Conservation (phyloP, 1,140 invertebrate genomes). For the Pachypsylla venusta region DNA sequence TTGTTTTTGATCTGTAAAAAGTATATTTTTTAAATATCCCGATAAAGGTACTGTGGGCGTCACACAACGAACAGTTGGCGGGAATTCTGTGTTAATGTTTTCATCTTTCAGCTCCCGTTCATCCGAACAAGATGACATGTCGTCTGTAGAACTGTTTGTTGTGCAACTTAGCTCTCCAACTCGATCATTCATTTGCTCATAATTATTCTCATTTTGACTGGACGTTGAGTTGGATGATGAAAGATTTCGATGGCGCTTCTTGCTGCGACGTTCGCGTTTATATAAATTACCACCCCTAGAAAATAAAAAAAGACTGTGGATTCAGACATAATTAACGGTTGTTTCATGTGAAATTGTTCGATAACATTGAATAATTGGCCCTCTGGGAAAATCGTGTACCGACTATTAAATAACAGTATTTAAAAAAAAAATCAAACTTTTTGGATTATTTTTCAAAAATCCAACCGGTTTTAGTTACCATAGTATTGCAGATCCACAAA, state of each 20-base stretch:
- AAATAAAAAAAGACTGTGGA: neutral
- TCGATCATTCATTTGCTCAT: neutral
- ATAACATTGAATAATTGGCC: no score
- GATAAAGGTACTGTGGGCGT: neutral
- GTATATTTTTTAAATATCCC: neutral
- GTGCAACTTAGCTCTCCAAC: neutral
- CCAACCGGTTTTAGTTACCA: no score
- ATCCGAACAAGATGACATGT: constrained; percentile 2
- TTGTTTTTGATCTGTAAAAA: neutral
- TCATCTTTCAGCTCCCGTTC: no score
- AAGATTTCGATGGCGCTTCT: neutral
- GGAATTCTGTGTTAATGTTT: constrained; percentile 3
- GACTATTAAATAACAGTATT: no score
- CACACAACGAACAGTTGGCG: neutral
- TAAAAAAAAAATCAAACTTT: no score
- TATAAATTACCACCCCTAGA: constrained; percentile 5
- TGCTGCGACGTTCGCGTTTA: neutral
- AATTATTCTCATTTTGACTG: neutral
- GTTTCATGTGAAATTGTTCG: no score
- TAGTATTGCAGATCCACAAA: no score
- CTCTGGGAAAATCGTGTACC: no score
- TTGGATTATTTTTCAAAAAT: no score
- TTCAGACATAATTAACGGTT: no score
- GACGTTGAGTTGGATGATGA: neutral
- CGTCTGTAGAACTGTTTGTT: neutral